Base-by-base conservation (phyloP, 2,888 invertebrate species). In the Torymus aiolomorphi region DNA sequence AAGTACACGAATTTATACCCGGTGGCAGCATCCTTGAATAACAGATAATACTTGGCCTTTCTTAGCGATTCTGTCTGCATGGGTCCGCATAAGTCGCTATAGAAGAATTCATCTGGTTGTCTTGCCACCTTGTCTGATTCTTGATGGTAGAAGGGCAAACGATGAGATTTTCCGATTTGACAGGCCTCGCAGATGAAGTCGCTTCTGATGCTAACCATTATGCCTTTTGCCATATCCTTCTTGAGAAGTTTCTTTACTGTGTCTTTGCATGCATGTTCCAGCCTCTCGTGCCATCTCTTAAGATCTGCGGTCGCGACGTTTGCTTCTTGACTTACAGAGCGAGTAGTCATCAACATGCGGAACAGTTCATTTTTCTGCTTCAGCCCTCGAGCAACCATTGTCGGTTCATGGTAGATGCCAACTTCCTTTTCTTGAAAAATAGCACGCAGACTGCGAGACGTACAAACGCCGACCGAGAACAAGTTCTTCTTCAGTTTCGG, bases 401-500 rank as follows among this genome's bases (percentile, higher is more conserved):
- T 12, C 8, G 5, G 8, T 51, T 12, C 52, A 51, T 51, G 8
- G 52, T 10, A 51, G 3, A 61, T 16, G 4, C 18, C 56, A 56
- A 59, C 59, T 18, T 8, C 2, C 4, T 59, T 12, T 16, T 66
- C 14, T 8, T 18, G 18, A 51, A 82, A 83, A 2, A 49, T 4
- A 13, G 84, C 80, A 0, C 79, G 69, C 12, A 72, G 82, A 0
- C 71, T 76, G 57, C 81, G 78, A 49, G 1, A 11, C 0, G 80
- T 78, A 31, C 78, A 81, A 2, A 77, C 81, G 14, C 82, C 82
- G 13, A 85, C 80, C 1, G 84, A 84, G 69, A 85, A 83, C 63
- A 85, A 76, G 71, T 85, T 84, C 20, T 84, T 83, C 13, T 62
- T 70, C 10, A 84, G 18, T 20, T 80, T 70, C 13, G 84, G 84